Conservation (phyloP, 2,797 vertebrate species). For the Xenentodon cancila region DNA sequence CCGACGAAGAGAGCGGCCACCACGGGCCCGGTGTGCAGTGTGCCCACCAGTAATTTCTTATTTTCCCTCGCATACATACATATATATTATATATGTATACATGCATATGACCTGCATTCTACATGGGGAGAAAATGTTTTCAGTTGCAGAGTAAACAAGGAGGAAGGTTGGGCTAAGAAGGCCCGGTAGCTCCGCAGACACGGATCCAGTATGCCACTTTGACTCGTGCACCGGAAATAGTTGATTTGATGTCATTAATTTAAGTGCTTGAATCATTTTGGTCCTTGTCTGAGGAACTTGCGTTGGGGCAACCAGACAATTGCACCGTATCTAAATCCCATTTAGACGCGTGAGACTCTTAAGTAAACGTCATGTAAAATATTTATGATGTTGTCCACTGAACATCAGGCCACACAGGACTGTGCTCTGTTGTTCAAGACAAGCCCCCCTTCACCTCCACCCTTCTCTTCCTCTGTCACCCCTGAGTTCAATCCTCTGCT, state of each 20-base stretch:
- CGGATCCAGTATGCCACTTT: conserved; percentile 35
- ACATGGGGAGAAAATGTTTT: conserved; percentile 64
- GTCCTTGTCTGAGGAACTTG: conserved; percentile 54
- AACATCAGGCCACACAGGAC: conserved; percentile 11
- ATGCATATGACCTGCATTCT: conserved; percentile 45
- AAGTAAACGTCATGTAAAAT: conserved; percentile 30
- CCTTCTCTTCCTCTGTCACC: conserved; percentile 9
- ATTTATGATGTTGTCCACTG: conserved; percentile 52
- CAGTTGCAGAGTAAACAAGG: conserved; percentile 77
- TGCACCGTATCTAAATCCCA: conserved; percentile 34
- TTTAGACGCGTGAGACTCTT: conserved; percentile 38
- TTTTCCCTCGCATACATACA: not conserved
- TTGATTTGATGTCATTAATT: conserved; percentile 19
- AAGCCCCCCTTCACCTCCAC: conserved; percentile 9
- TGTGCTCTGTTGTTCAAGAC: conserved; percentile 51
- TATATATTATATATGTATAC: conserved; percentile 25
- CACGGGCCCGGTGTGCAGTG: conserved; percentile 97
- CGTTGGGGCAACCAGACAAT: conserved; percentile 30
- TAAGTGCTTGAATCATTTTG: conserved; percentile 35
- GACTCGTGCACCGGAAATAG: conserved; percentile 45
- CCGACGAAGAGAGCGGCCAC: conserved; percentile 93
- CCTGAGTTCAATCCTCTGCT: conserved; percentile 39
- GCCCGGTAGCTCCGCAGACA: conserved; percentile 43
- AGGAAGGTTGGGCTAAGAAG: conserved; percentile 79
- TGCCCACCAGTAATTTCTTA: conserved; percentile 91